These are phyloP conservation scores for Drosophila tripunctata DNA, from an alignment of 2,888 invertebrate genomes.

Conservation along the genomic window DNA sequence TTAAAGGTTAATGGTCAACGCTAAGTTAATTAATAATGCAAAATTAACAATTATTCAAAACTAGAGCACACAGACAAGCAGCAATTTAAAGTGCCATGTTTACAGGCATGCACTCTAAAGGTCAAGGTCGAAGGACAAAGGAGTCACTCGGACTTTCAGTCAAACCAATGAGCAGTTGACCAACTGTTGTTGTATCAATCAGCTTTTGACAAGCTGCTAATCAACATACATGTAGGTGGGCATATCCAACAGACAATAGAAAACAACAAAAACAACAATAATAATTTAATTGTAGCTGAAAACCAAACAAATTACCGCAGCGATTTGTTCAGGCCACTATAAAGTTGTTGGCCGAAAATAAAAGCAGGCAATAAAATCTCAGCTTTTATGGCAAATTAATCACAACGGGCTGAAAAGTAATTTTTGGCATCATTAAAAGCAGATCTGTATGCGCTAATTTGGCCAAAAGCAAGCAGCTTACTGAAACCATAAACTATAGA, in stretches of 20 bases:
- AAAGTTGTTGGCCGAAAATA: constrained; percentile 35
- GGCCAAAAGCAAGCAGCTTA: constrained; percentile 45
- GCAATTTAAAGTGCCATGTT: neutral
- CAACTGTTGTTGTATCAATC: neutral
- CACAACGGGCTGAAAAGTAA: constrained; percentile 33
- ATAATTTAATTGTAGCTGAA: neutral
- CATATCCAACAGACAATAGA: neutral
- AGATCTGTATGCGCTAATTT: constrained; percentile 56
- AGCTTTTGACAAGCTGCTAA: neutral
- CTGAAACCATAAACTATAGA: constrained; percentile 18
- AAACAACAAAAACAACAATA: neutral
- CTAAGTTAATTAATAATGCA: neutral
- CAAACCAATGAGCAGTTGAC: neutral
- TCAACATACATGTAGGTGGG: too few species aligned
- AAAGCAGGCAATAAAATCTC: constrained; percentile 43
- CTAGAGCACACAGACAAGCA: too few species aligned
- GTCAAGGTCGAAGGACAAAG: neutral
- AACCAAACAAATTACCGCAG: neutral
- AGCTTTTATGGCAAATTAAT: constrained; percentile 67
- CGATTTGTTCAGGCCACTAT: neutral
- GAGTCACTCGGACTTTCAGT: neutral
- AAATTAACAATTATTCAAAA: neutral
- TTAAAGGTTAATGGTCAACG: neutral
- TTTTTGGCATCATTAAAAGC: constrained; percentile 62
- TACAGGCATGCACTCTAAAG: neutral